Base-by-base conservation (phyloP, 2,797 vertebrate species). In the Hippocampus kuda region DNA sequence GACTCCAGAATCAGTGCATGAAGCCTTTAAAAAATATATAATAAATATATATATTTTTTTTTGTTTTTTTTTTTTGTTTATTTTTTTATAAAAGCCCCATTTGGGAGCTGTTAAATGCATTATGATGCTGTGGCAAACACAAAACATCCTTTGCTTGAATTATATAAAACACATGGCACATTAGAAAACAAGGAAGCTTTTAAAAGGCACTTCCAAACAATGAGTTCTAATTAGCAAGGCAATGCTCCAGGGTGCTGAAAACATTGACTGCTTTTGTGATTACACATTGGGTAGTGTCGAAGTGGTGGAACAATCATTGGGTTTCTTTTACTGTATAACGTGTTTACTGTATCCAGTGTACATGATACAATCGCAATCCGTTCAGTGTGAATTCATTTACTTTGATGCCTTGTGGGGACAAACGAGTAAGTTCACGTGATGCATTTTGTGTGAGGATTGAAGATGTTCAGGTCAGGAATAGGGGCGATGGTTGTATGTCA, bases 121-220 rank as follows among this genome's bases (percentile, higher is more conserved):
- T 87, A 87, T 82, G 87, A 87, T 78, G 78, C 75, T 77, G 79
- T 79, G 77, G 86, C 81, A 85, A 88, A 88, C 83, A 88, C 80
- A 86, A 88, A 87, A 88, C 84, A 85, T 88, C 77, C 73, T 86
- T 86, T 87, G 81, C 75, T 80, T 80, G 81, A 85, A 83, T 79
- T 68, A 77, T 77, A 83, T 78, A 72, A 77, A 49, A 79, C 66
- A 78, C 76, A 81, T 74, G 68, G 77, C 41, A 67, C 79, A 86
- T 85, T 88, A 80, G 85, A 86, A 85, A 86, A 82, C 80, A 85
- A 85, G 84, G 83, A 86, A 84, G 86, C 84, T 88, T 91, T 88
- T 89, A 89, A 88, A 38, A 88, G 79, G 72, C 83, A 88, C 83
- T 90, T 88, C 85, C 85, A 84, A 88, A 90, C 86, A 89, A 89